Conservation (phyloP, 2,113 vertebrate genomes). For the Callorhinus ursinus region DNA sequence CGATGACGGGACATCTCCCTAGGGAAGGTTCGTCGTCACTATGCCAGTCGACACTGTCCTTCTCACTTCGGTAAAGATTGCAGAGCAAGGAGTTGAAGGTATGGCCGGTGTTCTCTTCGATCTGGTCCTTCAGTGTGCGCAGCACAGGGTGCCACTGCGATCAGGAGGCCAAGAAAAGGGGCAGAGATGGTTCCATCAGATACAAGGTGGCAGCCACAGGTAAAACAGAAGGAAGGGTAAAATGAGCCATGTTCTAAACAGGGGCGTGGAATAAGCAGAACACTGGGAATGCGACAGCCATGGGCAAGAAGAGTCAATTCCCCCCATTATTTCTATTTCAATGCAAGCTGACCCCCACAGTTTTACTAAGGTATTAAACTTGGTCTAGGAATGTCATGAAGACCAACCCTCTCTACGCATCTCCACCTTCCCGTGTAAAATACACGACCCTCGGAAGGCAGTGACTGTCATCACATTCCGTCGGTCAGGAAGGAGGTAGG, state of each 20-base stretch:
- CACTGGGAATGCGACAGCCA: neutral
- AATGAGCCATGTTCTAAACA: neutral
- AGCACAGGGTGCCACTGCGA: slow-evolving; percentile 94
- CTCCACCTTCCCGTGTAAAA: neutral
- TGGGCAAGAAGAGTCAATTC: neutral
- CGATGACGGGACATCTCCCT: slow-evolving; percentile 90
- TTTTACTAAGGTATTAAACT: neutral
- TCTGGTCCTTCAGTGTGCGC: slow-evolving; percentile 82
- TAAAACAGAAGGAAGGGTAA: neutral
- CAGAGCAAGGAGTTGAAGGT: slow-evolving; percentile 96
- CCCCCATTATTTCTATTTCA: neutral
- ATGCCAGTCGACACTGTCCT: slow-evolving; percentile 97
- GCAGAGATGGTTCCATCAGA: neutral
- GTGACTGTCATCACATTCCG: neutral
- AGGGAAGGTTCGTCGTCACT: slow-evolving; percentile 93
- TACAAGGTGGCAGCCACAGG: neutral
- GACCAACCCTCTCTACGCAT: neutral
- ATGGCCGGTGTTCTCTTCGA: slow-evolving; percentile 85
- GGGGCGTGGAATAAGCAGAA: neutral
- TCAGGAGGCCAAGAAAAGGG: neutral
- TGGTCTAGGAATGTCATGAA: neutral
- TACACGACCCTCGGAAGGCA: neutral
- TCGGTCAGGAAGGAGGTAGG: too few species aligned
- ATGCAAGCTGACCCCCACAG: neutral
- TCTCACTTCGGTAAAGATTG: slow-evolving; percentile 94